Conservation (phyloP, 2,797 vertebrate genomes). For the Tadarida brasiliensis region DNA sequence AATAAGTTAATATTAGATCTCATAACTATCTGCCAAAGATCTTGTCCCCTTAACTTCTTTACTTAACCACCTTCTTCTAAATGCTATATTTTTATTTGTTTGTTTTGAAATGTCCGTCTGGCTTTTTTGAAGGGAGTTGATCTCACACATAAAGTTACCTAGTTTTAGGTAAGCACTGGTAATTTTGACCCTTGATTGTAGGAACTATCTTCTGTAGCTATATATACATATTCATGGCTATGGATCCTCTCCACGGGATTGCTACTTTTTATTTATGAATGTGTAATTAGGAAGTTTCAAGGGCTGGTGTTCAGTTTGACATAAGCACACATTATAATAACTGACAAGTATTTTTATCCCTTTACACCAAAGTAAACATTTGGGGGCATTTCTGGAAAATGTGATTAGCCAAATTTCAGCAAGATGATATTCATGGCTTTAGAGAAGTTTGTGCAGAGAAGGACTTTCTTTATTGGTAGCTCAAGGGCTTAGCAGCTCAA, state of each 20-base stretch:
- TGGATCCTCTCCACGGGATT: slow-evolving; percentile 37
- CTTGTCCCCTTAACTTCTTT: slow-evolving; percentile 1
- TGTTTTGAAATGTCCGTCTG: slow-evolving; percentile 48
- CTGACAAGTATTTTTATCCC: slow-evolving; percentile 73
- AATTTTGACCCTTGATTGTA: slow-evolving; percentile 5
- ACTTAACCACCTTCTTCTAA: slow-evolving; percentile 38
- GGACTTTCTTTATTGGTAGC: slow-evolving; percentile 46
- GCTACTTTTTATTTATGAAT: slow-evolving; percentile 58
- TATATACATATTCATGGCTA: not conserved
- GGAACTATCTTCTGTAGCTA: slow-evolving; percentile 28
- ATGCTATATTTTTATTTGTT: slow-evolving; percentile 55
- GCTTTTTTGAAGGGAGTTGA: slow-evolving; percentile 43
- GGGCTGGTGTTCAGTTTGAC: slow-evolving; percentile 59
- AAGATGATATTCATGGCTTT: slow-evolving; percentile 69
- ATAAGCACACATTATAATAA: slow-evolving; percentile 77
- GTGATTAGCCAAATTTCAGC: slow-evolving; percentile 63
- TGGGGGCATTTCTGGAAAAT: slow-evolving; percentile 78
- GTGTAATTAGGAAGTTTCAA: slow-evolving; percentile 62
- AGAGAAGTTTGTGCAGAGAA: slow-evolving; percentile 55
- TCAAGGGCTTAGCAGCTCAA: slow-evolving; percentile 51
- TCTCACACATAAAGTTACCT: slow-evolving; percentile 9
- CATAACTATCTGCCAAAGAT: slow-evolving; percentile 35
- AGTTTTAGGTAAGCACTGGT: slow-evolving; percentile 1
- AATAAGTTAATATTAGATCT: slow-evolving; percentile 55
- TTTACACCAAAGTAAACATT: slow-evolving; percentile 75